Evolutionary conservation across 2,797 vertebrate genomes (phyloP).

Genomic region (Poecilia gillii): DNA sequence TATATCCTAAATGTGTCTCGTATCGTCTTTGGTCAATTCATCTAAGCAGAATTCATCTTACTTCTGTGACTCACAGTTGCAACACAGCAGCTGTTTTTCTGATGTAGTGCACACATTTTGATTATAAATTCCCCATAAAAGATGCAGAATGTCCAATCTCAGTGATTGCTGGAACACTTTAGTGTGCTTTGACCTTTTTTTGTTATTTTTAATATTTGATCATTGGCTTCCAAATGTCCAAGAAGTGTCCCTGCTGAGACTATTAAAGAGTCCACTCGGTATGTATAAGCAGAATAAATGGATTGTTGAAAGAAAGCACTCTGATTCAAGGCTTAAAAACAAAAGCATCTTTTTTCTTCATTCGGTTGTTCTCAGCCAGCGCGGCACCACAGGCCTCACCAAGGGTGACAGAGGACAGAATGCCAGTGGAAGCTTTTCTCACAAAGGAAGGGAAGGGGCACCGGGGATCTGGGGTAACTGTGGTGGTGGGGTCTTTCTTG

Average conservation of each 20-base stretch:
- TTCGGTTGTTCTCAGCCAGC: slow-evolving; percentile 47
- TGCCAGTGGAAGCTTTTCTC: slow-evolving; percentile 26
- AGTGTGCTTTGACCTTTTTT: slow-evolving; percentile 10
- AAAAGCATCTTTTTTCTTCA: slow-evolving; percentile 56
- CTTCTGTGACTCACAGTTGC: not conserved
- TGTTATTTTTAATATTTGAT: slow-evolving; percentile 7
- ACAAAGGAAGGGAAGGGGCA: slow-evolving; percentile 20
- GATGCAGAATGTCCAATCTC: not conserved
- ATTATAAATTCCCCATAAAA: not conserved
- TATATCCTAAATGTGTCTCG: not conserved
- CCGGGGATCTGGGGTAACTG: slow-evolving; percentile 12
- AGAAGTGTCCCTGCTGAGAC: slow-evolving; percentile 25
- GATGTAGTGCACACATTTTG: slow-evolving; percentile 5
- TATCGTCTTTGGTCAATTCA: not conserved
- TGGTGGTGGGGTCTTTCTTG: slow-evolving; percentile 39
- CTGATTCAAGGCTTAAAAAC: slow-evolving; percentile 41
- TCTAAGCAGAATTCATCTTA: not conserved
- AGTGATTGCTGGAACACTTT: slow-evolving; percentile 6
- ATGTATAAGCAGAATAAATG: slow-evolving; percentile 35
- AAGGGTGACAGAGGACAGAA: slow-evolving; percentile 42
- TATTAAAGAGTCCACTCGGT: slow-evolving; percentile 29
- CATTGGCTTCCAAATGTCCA: slow-evolving; percentile 9
- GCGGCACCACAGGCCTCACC: slow-evolving; percentile 49
- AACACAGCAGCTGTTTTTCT: slow-evolving; percentile 5
- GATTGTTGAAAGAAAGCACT: slow-evolving; percentile 61